phyloP scores from a whole-genome alignment of 2,113 vertebrate species.

The Synodontis membranacea region DNA sequence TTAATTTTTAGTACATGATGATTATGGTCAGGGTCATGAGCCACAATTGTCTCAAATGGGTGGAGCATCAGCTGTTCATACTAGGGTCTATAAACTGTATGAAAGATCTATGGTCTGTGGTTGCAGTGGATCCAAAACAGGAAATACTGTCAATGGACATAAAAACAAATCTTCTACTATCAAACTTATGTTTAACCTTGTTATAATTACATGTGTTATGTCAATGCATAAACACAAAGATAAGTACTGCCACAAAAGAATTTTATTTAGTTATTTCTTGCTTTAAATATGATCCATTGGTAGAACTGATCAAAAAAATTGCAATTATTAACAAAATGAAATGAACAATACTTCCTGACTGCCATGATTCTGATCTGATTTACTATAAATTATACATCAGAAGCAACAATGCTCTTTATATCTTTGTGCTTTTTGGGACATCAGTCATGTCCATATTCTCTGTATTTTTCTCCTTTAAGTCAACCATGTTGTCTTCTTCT shows the following conservation, averaged over 20 bases:
- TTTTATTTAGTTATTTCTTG: neutral
- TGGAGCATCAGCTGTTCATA: neutral
- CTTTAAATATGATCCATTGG: conserved; percentile 18
- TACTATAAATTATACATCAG: neutral
- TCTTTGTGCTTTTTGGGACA: conserved; percentile 69
- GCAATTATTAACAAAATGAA: neutral
- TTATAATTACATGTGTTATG: neutral
- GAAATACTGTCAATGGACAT: neutral
- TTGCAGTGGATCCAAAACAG: neutral
- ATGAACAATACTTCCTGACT: neutral
- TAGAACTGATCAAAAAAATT: conserved; percentile 12
- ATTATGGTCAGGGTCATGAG: neutral
- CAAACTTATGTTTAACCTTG: neutral
- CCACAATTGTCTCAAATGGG: neutral
- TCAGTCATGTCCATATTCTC: conserved; percentile 28
- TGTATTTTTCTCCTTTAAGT: conserved; percentile 37
- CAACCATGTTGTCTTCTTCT: conserved; percentile 59
- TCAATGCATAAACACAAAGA: conserved; percentile 2
- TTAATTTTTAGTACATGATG: neutral
- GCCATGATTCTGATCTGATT: conserved; percentile 21
- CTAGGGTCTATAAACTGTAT: neutral
- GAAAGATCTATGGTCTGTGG: neutral
- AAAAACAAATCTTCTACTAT: neutral
- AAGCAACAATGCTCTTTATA: conserved; percentile 70
- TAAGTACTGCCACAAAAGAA: neutral